A percentile compares a stretch with the other conserved stretches of the same genome.
Evolutionary conservation across 2,113 vertebrate genomes (phyloP).

Genomic region (Prunella himalayana): DNA sequence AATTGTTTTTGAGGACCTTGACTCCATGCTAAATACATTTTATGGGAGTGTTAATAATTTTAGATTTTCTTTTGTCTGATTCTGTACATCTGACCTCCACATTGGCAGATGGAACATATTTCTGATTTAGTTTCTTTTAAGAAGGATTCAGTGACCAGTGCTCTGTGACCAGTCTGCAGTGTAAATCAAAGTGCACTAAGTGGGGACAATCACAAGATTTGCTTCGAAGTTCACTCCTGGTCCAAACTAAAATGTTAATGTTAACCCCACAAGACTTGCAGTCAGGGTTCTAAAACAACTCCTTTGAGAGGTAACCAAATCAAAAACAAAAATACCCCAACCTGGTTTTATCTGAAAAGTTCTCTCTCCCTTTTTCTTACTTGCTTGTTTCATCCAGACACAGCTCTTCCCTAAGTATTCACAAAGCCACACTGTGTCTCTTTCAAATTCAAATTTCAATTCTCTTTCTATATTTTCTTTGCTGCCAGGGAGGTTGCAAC

Average conservation of each 20-base stretch:
- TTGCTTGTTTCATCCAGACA: neutral
- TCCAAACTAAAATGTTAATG: neutral
- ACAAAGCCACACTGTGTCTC: neutral
- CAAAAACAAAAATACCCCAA: neutral
- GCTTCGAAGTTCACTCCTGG: neutral
- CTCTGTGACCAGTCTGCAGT: neutral
- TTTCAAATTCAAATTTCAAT: neutral
- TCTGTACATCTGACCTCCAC: neutral
- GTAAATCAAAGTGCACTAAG: neutral
- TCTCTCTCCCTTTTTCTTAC: neutral
- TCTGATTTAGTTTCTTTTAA: neutral
- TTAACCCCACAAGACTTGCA: neutral
- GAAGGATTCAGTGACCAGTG: neutral
- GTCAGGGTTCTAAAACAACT: neutral
- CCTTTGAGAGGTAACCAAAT: neutral
- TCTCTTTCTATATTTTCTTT: neutral
- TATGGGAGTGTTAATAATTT: neutral
- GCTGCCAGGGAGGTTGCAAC: neutral
- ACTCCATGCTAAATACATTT: neutral
- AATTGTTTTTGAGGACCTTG: neutral
- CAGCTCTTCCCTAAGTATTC: neutral
- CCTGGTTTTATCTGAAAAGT: neutral
- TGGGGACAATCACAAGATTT: neutral
- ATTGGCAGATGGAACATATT: neutral
- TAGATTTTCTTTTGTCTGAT: neutral